Evolutionary conservation across 92 coral and sea anemone genomes (phyloP), one percentile per base, ranked within the genome.

Genomic region (Umimayanthus kanabou): DNA sequence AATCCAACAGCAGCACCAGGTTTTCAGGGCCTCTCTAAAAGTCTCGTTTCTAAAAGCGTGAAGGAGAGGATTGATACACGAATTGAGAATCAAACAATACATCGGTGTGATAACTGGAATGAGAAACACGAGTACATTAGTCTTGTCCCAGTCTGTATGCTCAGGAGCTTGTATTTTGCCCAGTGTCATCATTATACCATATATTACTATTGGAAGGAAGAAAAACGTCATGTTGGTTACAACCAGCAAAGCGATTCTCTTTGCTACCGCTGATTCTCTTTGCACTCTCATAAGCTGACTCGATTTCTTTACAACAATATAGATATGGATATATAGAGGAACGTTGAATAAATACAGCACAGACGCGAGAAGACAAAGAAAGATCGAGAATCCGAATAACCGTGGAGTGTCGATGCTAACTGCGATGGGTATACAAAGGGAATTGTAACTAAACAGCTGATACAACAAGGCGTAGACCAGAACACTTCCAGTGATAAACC

Each of bases 221-320:
- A 83, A 83, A 43, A 83, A 83, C 42, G 26, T 16, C 87, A 83
- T 83, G 77, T 83, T 83, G 40, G 87, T 83, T 28, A 83, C 23
- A 9, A 83, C 87, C 1, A 83, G 28, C 66, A 83, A 5, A 18
- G 87, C 87, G 20, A 83, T 83, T 16, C 47, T 45, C n/a, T 47
- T 45, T 26, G 87, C 87, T 13, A 83, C 76, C 6, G 23, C 4
- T n/a, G 87, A 53, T 10, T 83, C 87, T 67, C 87, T 83, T 43
- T 29, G 58, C 25, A 83, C 78, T 69, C 87, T 55, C 64, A 69
- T 72, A 67, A 70, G 65, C 65, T 45, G 39, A 66, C 77, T 26
- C 25, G 78, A 83, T 25, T 47, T 67, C 87, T 43, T 83, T 23
- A 83, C 87, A 83, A 83, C 87, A 15, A 3, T 4, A 69, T 83